A percentile compares a stretch with the other conserved stretches of the same genome.
Conservation (phyloP, 2,888 invertebrate genomes). For the Hirtodrosophila trivittata region DNA sequence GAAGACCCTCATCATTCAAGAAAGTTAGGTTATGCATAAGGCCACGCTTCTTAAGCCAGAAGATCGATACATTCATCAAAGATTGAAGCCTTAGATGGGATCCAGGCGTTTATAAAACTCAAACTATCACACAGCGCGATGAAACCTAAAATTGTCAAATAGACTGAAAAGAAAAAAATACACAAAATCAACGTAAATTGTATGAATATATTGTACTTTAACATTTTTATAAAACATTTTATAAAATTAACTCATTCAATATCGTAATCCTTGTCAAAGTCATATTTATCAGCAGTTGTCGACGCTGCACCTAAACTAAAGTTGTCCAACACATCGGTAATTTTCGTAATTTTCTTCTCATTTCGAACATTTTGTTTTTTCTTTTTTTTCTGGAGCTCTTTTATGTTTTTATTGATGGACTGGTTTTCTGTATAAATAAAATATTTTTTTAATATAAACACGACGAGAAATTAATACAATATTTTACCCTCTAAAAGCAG, state of each 20-base stretch:
- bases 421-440: constrained; percentile 84
- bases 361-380: constrained; percentile 86
- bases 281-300: constrained; percentile 78
- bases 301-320: constrained; percentile 68
- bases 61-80: constrained; percentile 98
- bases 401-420: constrained; percentile 86
- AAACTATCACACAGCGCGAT: no score
- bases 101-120: no score
- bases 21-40: constrained; percentile 99
- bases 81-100: constrained; percentile 91
- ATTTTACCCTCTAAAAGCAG: constrained; percentile 88
- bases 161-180: not conserved
- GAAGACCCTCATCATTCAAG: constrained; percentile 99
- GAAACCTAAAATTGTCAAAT: no score
- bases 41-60: constrained; percentile 99
- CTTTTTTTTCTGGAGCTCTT: constrained; percentile 85
- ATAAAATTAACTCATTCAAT: constrained; percentile 63
- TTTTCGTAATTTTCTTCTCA: constrained; percentile 87
- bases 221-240: constrained; percentile 5
- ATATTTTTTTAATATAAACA: no score
- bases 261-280: constrained; percentile 81
- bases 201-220: constrained; percentile 6
- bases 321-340: constrained; percentile 88
- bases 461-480: not conserved
- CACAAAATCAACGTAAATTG: not conserved